Evolutionary conservation across 2,888 invertebrate species (phyloP), one percentile per base, ranked within the genome.

Genomic region (Siphonodentalium dalli): DNA sequence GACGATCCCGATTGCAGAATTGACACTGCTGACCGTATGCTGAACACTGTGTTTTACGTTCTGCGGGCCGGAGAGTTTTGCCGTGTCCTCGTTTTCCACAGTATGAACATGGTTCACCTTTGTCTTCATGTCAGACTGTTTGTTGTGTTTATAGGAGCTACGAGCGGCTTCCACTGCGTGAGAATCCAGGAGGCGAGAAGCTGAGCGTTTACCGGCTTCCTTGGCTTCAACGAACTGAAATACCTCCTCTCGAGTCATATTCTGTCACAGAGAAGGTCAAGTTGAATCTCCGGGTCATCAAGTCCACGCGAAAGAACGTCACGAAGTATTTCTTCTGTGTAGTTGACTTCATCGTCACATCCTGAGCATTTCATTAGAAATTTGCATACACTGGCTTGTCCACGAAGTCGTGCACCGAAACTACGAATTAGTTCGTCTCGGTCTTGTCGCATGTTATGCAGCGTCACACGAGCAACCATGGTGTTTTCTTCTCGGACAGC

Each of bases 381-480:
- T 41, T 61, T 61, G 28, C 58, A 63, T 9, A 65, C 44, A 18
- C 54, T 38, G 4, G 61, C 65, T 43, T 63, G 63, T 11, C 61
- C 60, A 18, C 49, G 44, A 27, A 65, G 31, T 29, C 60, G 27
- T 3, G 65, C 62, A 3, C 62, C 53, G 37, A 56, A 63, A 7
- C 33, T 39, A 1, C 63, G 50, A 2, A 61, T 50, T 31, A 52
- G 37, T 40, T 58, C 58, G 27, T 62, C 61, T 5, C 62, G 42
- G 33, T 64, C 58, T 37, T 66, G 66, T 29, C 56, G 44, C 60
- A 63, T 63, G 33, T 63, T 54, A 33, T 54, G 49, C 2, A 57
- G 44, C 3, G 42, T 49, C 0, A 55, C 34, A 15, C 50, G 45
- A 33, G 48, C 44, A 3, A 54, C 49, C 8, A 54, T 26, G 27